These are phyloP conservation scores for Podarcis raffonei DNA, from an alignment of 2,113 vertebrate species.

Conservation along the genomic window DNA sequence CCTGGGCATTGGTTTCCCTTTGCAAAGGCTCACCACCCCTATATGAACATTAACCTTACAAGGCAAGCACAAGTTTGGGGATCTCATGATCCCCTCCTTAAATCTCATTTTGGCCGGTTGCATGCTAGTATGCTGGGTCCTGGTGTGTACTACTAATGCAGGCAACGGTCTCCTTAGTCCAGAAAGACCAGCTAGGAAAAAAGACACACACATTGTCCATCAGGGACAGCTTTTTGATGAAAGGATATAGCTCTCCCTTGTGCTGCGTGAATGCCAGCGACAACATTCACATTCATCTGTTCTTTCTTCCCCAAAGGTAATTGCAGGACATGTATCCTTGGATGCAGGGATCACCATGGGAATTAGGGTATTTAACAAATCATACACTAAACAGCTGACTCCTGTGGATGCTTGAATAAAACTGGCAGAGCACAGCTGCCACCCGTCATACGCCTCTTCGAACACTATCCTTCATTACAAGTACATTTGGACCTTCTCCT, in stretches of 20 bases:
- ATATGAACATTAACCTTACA: neutral
- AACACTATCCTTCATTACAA: conserved; percentile 5
- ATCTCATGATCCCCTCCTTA: neutral
- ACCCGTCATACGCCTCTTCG: neutral
- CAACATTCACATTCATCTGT: neutral
- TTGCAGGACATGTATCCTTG: neutral
- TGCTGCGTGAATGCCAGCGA: neutral
- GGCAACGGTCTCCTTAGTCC: neutral
- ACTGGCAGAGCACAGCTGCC: conserved; percentile 3
- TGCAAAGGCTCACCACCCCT: neutral
- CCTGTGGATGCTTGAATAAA: neutral
- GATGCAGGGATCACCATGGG: neutral
- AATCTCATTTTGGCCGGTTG: neutral
- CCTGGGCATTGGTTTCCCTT: neutral
- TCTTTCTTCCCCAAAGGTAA: neutral
- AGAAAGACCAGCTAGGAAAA: neutral
- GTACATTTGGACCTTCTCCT: neutral
- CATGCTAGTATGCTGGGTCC: neutral
- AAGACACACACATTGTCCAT: neutral
- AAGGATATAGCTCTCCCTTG: neutral
- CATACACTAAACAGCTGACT: neutral
- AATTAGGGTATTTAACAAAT: conserved; percentile 12
- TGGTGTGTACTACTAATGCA: neutral
- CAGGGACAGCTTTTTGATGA: neutral
- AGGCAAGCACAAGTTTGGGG: neutral